Conservation (phyloP, 2,888 invertebrate species). For the Ophraella communa region DNA sequence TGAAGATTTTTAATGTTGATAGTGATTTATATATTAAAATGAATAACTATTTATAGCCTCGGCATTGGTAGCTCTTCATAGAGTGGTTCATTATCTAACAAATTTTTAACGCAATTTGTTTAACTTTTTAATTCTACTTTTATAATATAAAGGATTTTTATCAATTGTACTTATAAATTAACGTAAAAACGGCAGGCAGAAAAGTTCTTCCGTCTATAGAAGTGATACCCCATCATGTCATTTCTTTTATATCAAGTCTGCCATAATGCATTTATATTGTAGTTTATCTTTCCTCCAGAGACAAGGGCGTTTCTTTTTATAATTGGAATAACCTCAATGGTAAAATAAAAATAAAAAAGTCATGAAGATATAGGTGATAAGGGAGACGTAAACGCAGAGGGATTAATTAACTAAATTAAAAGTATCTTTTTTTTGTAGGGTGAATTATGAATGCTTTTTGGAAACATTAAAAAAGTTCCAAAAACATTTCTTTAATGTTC, state of each 20-base stretch:
- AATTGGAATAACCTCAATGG: conserved; percentile 60
- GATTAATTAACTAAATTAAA: conserved; percentile 40
- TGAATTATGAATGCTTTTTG: neutral
- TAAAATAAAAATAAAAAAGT: conserved; percentile 59
- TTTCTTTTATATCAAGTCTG: conserved; percentile 42
- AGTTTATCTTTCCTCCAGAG: conserved; percentile 35
- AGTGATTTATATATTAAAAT: neutral
- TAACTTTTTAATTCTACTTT: too few relatives aligned
- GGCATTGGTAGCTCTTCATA: too few relatives aligned
- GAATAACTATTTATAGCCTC: too few relatives aligned
- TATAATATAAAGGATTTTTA: too few relatives aligned
- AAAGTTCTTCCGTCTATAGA: neutral
- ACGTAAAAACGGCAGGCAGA: too few relatives aligned
- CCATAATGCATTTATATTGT: conserved; percentile 53
- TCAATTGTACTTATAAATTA: too few relatives aligned
- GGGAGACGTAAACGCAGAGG: conserved; percentile 50
- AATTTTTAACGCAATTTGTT: too few relatives aligned
- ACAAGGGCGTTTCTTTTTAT: conserved; percentile 52
- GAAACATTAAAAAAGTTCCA: neutral
- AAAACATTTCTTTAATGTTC: too few relatives aligned
- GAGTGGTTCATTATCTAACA: too few relatives aligned
- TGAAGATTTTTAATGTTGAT: neutral
- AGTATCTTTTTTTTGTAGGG: conserved; percentile 3
- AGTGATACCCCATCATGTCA: neutral
- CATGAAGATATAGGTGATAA: conserved; percentile 54